Percentiles rank a stretch among this genome's conserved stretches.
Evolutionary conservation across 2,113 vertebrate genomes (phyloP).

Genomic region (Clarias magur): DNA sequence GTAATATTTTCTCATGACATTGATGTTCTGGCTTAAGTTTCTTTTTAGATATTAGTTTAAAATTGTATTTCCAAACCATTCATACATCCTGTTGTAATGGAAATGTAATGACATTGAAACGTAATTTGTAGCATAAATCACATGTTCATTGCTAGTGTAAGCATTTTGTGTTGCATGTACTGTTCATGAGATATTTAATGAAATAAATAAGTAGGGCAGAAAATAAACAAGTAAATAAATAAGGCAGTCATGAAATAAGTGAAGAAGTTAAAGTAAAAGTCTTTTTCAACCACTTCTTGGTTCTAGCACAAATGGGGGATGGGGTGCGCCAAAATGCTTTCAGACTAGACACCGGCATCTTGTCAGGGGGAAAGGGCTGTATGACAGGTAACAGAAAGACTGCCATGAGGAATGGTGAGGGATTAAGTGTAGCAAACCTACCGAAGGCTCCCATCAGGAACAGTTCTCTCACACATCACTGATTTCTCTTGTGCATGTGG

Average conservation of each 20-base stretch:
- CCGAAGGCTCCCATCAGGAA: slow-evolving; percentile 2
- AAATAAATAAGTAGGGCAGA: no score
- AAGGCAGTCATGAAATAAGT: neutral
- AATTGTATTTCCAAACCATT: neutral
- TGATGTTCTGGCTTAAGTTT: neutral
- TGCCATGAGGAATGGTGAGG: no score
- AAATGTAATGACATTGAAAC: neutral
- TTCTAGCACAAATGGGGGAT: neutral
- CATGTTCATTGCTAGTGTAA: neutral
- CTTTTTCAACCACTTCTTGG: neutral
- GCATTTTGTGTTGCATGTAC: neutral
- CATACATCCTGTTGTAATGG: no score
- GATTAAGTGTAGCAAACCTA: neutral
- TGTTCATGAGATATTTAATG: neutral
- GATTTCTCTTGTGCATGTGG: neutral
- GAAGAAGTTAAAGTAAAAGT: neutral
- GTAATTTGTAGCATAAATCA: neutral
- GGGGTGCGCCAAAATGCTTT: neutral
- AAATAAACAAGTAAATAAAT: no score
- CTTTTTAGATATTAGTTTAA: neutral
- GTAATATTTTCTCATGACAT: neutral
- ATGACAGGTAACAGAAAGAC: neutral
- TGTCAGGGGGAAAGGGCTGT: neutral
- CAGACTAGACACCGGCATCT: neutral
- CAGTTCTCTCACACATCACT: slow-evolving; percentile 4